phyloP scores from a whole-genome alignment of 2,113 vertebrate genomes.

The Microcebus murinus region DNA sequence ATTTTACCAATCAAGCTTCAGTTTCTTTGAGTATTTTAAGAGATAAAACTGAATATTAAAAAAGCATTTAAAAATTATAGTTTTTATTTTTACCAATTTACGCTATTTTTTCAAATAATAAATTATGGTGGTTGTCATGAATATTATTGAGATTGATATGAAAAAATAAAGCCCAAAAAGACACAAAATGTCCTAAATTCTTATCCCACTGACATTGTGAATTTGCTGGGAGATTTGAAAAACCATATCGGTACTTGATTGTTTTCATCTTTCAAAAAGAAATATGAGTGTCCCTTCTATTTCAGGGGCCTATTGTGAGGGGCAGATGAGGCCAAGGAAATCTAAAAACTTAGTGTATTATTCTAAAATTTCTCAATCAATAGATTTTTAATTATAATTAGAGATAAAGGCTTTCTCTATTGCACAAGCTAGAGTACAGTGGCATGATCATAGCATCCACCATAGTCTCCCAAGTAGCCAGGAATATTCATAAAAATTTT shows the following conservation, averaged over 20 bases:
- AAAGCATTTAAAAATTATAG: neutral
- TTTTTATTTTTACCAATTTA: neutral
- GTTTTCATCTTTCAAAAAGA: neutral
- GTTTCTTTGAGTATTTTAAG: constrained; percentile 5
- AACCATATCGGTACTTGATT: neutral
- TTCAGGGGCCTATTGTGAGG: neutral
- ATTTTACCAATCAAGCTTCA: neutral
- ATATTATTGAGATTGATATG: neutral
- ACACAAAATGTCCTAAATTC: neutral
- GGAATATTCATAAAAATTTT: no score
- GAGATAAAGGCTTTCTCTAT: no score
- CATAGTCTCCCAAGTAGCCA: no score
- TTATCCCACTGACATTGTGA: neutral
- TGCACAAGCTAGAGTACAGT: no score
- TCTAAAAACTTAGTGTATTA: neutral
- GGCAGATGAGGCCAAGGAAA: neutral
- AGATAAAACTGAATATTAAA: neutral
- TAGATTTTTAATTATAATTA: neutral
- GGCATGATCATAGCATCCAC: no score
- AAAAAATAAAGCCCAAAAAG: neutral
- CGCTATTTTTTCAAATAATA: neutral
- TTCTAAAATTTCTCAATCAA: neutral
- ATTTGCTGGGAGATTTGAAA: neutral
- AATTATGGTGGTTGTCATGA: neutral
- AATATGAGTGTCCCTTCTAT: neutral